A percentile compares a stretch with the other conserved stretches of the same genome.
These are phyloP conservation scores for Cottoperca gobio DNA, from an alignment of 2,797 vertebrate genomes.

Conservation along the genomic window DNA sequence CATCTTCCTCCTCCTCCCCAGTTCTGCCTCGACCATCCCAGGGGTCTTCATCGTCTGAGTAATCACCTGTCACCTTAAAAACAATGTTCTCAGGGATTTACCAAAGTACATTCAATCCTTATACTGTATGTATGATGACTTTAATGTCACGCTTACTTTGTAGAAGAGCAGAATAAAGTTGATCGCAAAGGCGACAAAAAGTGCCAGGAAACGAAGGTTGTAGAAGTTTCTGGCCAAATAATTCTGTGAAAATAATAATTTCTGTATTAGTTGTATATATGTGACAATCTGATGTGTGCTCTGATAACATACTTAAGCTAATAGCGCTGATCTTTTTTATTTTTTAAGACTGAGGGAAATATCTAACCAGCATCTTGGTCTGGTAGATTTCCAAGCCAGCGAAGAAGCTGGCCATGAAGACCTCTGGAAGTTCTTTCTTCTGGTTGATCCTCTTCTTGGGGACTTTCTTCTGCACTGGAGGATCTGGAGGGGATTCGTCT, in stretches of 20 bases:
- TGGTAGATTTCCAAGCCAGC: slow-evolving; percentile 96
- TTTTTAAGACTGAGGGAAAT: slow-evolving; percentile 4
- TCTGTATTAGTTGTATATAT: not conserved
- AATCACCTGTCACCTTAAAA: slow-evolving; percentile 94
- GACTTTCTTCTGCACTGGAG: slow-evolving; percentile 79
- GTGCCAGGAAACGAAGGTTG: slow-evolving; percentile 96
- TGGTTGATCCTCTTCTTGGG: slow-evolving; percentile 88
- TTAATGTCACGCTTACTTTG: slow-evolving; percentile 87
- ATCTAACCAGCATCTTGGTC: slow-evolving; percentile 94
- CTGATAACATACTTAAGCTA: not conserved
- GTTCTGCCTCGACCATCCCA: slow-evolving; percentile 90
- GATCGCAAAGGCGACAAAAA: slow-evolving; percentile 98
- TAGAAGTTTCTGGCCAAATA: slow-evolving; percentile 99
- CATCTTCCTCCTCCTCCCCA: slow-evolving; percentile 89
- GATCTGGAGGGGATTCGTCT: slow-evolving; percentile 84
- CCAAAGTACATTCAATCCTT: too few relatives aligned
- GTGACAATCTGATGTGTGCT: not conserved
- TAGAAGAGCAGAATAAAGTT: slow-evolving; percentile 99
- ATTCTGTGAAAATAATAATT: slow-evolving; percentile 86
- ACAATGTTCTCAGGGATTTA: not conserved
- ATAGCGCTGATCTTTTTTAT: not conserved
- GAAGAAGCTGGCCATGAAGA: slow-evolving; percentile 94
- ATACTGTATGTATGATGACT: not conserved
- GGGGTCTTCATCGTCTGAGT: slow-evolving; percentile 89
- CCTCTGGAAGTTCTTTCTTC: slow-evolving; percentile 90